These are phyloP conservation scores for Botia almorhae DNA, from an alignment of 2,797 vertebrate species.

Conservation along the genomic window DNA sequence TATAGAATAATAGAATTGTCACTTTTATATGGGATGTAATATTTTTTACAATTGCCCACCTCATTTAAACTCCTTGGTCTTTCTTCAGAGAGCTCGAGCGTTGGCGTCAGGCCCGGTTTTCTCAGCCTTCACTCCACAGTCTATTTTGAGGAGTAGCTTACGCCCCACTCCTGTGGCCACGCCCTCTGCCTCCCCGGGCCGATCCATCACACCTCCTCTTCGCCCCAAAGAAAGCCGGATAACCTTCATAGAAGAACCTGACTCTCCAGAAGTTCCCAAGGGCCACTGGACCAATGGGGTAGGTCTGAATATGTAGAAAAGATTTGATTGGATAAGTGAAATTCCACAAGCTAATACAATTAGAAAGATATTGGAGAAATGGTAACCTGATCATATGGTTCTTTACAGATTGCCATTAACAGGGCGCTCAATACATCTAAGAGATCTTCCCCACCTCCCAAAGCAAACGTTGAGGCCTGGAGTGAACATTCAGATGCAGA, in stretches of 20 bases:
- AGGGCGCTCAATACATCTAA: slow-evolving; percentile 70
- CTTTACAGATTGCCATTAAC: slow-evolving; percentile 75
- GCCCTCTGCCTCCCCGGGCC: slow-evolving; percentile 88
- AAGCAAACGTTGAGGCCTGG: slow-evolving; percentile 67
- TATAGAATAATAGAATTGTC: too few relatives aligned
- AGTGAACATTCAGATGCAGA: slow-evolving; percentile 65
- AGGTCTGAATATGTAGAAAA: slow-evolving; percentile 55
- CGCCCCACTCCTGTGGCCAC: slow-evolving; percentile 88
- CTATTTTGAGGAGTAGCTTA: slow-evolving; percentile 91
- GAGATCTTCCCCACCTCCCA: slow-evolving; percentile 70
- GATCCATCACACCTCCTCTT: slow-evolving; percentile 87
- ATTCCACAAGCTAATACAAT: not conserved
- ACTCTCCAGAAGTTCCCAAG: slow-evolving; percentile 67
- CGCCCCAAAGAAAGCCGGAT: slow-evolving; percentile 88
- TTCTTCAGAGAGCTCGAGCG: slow-evolving; percentile 86
- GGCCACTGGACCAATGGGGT: slow-evolving; percentile 82
- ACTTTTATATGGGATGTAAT: too few relatives aligned
- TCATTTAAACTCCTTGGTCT: not conserved
- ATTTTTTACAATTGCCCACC: not conserved
- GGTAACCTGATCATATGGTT: not conserved
- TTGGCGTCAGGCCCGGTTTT: slow-evolving; percentile 83
- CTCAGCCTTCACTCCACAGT: slow-evolving; percentile 89
- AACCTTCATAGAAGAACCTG: slow-evolving; percentile 85
- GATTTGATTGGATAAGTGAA: not conserved
- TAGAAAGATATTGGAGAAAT: not conserved